Percentiles rank a stretch among this genome's conserved stretches.
These are phyloP conservation scores for Uria lomvia DNA, from an alignment of 2,113 vertebrate species.

Conservation along the genomic window DNA sequence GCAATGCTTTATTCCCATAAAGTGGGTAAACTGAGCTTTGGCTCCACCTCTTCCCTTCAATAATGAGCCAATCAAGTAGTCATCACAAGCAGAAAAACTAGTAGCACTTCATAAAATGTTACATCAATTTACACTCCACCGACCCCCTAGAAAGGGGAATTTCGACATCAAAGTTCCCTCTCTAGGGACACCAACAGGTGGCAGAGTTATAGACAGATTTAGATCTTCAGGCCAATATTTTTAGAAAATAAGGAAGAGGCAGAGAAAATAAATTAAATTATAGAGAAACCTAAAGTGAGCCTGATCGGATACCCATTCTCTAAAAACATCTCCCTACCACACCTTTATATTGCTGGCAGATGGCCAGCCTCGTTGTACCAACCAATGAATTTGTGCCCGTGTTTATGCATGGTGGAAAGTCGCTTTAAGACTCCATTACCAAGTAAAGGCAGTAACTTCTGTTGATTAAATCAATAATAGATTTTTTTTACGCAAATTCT, in stretches of 20 bases:
- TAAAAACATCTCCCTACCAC: background rate
- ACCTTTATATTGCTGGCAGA: background rate
- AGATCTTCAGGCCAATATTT: background rate
- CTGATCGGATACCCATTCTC: background rate
- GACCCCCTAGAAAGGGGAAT: background rate
- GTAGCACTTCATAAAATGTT: background rate
- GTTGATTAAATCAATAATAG: background rate
- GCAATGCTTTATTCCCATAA: slow-evolving; percentile 50
- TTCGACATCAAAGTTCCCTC: background rate
- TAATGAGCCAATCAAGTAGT: background rate
- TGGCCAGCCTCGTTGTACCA: background rate
- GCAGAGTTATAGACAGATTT: background rate
- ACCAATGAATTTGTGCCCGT: background rate
- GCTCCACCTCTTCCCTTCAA: background rate
- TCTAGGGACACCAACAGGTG: background rate
- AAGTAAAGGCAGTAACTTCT: background rate
- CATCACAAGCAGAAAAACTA: background rate
- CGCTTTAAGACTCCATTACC: background rate
- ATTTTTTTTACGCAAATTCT: background rate
- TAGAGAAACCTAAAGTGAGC: background rate
- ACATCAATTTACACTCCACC: background rate
- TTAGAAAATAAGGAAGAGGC: background rate
- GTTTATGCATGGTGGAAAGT: background rate
- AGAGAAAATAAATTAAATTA: background rate
- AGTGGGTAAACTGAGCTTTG: background rate